Percentiles rank a stretch among this genome's conserved stretches.
These are phyloP conservation scores for Chaenogobius annularis DNA, from an alignment of 2,113 vertebrate genomes.

Conservation along the genomic window DNA sequence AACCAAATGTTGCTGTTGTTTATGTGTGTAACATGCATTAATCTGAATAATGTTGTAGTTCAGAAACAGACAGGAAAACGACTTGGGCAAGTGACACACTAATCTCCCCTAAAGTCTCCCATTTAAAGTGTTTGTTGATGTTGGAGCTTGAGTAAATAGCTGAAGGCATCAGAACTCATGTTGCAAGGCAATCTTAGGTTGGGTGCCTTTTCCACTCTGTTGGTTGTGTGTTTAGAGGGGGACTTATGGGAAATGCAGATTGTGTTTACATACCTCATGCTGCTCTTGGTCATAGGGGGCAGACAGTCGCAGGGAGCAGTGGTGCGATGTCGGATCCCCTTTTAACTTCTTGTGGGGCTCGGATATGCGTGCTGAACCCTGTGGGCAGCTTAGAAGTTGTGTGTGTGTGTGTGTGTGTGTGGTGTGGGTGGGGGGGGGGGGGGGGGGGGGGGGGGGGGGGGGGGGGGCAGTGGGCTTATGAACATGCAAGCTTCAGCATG, in stretches of 20 bases:
- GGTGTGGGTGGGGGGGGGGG: conserved; percentile 33
- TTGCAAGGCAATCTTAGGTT: conserved; percentile 46
- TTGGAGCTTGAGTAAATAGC: conserved; percentile 65
- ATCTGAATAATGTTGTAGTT: conserved; percentile 22
- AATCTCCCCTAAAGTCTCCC: conserved; percentile 49
- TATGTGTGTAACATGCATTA: conserved; percentile 26
- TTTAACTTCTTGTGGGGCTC: conserved; percentile 53
- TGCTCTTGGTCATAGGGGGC: conserved; percentile 60
- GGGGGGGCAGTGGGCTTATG: conserved; percentile 61
- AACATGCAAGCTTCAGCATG: conserved; percentile 54
- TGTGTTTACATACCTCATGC: conserved; percentile 68
- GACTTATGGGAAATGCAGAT: conserved; percentile 65
- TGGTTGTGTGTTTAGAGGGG: conserved; percentile 54
- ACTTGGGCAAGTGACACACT: conserved; percentile 16
- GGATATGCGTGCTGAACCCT: conserved; percentile 40
- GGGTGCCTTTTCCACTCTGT: conserved; percentile 10
- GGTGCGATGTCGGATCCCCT: conserved; percentile 53
- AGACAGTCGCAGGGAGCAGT: conserved; percentile 44
- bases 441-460: conserved; percentile 34
- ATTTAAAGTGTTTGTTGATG: conserved; percentile 68
- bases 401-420: too few relatives aligned
- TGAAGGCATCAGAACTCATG: conserved; percentile 57
- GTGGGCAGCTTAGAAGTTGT: conserved; percentile 65
- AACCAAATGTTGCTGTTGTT: background rate
- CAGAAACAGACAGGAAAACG: conserved; percentile 12